Evolutionary conservation across 2,888 invertebrate genomes (phyloP).

Genomic region (Eristalis arbustorum): DNA sequence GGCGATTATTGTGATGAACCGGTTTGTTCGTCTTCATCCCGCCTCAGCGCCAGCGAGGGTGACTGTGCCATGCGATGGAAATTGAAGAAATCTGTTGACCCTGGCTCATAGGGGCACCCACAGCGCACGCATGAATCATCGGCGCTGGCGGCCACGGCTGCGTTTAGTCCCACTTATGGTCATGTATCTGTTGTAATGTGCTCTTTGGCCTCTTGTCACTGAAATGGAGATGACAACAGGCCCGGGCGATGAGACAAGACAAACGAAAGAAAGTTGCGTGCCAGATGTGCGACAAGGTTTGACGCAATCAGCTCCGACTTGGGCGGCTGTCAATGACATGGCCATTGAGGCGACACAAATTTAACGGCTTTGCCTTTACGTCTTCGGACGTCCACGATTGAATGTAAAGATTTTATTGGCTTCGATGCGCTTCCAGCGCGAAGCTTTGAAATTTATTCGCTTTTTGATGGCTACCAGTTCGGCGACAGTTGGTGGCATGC

Average conservation of each 20-base stretch:
- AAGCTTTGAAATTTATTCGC: neutral
- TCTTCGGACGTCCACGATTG: neutral
- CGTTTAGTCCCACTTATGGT: neutral
- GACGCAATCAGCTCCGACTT: neutral
- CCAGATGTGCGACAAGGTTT: neutral
- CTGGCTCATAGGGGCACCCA: conserved; percentile 5
- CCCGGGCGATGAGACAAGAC: too few species aligned
- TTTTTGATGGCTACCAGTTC: neutral
- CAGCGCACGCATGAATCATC: conserved; percentile 16
- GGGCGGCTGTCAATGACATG: neutral
- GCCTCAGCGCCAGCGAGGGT: neutral
- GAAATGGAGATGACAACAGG: neutral
- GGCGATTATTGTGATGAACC: neutral
- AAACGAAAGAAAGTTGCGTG: conserved; percentile 9
- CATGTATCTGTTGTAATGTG: neutral
- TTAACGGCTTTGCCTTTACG: too few species aligned
- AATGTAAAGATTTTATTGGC: neutral
- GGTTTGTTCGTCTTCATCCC: neutral
- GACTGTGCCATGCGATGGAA: neutral
- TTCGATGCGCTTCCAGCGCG: neutral
- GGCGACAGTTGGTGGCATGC: too few species aligned
- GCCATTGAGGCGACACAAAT: neutral
- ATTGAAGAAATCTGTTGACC: conserved; percentile 19
- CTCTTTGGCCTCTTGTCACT: conserved; percentile 4
- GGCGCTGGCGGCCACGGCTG: neutral